Conservation (phyloP, 2,888 invertebrate genomes). For the Cephus runcator region DNA sequence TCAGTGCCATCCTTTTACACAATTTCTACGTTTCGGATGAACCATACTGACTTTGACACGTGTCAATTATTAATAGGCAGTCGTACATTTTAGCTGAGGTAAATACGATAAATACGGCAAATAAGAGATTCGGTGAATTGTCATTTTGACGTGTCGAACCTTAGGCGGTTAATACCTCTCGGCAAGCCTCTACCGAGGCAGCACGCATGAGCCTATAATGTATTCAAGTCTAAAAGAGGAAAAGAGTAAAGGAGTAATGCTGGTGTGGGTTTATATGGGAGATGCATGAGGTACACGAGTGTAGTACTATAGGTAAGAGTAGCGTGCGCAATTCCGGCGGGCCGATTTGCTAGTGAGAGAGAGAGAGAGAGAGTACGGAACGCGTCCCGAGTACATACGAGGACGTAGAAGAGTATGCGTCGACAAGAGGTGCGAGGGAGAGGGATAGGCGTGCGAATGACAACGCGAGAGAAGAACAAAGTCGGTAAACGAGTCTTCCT, state of each 20-base stretch:
- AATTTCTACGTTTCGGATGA: not conserved
- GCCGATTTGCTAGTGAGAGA: not conserved
- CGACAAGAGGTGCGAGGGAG: not conserved
- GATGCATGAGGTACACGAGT: not conserved
- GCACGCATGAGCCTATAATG: not conserved
- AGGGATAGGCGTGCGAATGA: conserved; percentile 15
- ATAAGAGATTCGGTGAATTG: not conserved
- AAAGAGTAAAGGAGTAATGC: not conserved
- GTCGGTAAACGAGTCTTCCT: not conserved
- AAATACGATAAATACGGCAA: not conserved
- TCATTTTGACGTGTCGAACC: not conserved
- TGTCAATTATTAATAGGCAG: not conserved
- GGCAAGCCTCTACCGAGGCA: not conserved
- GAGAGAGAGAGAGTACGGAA: not conserved
- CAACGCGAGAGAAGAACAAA: conserved; percentile 11
- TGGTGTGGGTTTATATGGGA: not conserved
- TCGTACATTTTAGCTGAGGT: not conserved
- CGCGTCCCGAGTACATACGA: not conserved
- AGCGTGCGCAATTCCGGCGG: not conserved
- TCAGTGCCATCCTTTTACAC: too few relatives aligned
- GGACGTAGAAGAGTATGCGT: not conserved
- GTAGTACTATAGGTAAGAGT: not conserved
- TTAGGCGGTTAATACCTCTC: not conserved
- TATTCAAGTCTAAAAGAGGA: not conserved
- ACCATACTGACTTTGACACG: not conserved